These are phyloP conservation scores for Phenacoccus solenopsis DNA, from an alignment of 1,140 invertebrate species.

Conservation along the genomic window DNA sequence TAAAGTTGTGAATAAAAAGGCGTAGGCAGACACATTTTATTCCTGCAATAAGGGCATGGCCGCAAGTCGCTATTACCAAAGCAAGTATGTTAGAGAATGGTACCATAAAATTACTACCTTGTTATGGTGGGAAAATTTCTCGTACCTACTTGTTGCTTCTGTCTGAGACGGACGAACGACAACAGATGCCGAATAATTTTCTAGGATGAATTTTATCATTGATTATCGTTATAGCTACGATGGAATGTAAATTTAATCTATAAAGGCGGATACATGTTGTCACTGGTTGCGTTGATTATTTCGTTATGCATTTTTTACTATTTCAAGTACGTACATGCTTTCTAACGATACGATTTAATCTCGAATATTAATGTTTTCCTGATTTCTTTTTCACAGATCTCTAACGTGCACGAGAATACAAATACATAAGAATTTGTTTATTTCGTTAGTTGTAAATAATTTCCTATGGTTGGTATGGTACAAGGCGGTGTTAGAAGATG, in stretches of 20 bases:
- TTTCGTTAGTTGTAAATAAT: slow-evolving; percentile 74
- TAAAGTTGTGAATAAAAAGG: too few relatives aligned
- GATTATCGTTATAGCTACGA: slow-evolving; percentile 43
- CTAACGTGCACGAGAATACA: slow-evolving; percentile 70
- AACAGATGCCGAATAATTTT: too few relatives aligned
- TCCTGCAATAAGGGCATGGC: too few relatives aligned
- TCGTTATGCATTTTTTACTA: slow-evolving; percentile 72
- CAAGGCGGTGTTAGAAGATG: slow-evolving; percentile 34
- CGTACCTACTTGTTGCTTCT: too few relatives aligned
- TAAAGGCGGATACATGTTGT: slow-evolving; percentile 72
- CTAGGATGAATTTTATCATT: too few relatives aligned
- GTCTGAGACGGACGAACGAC: too few relatives aligned
- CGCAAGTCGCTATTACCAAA: too few relatives aligned
- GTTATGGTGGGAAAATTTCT: too few relatives aligned
- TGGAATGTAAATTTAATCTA: slow-evolving; percentile 62
- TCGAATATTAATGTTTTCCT: not conserved
- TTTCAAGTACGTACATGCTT: slow-evolving; percentile 60
- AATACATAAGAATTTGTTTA: slow-evolving; percentile 86
- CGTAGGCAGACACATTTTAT: too few relatives aligned
- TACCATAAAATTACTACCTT: too few relatives aligned
- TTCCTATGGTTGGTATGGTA: slow-evolving; percentile 49
- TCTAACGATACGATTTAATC: not conserved
- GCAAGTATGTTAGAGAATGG: too few relatives aligned
- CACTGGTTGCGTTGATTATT: slow-evolving; percentile 63
- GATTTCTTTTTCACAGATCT: slow-evolving; percentile 34